Percentiles rank a stretch among this genome's conserved stretches.
These are phyloP conservation scores for Callipepla squamata DNA, from an alignment of 2,113 vertebrate species.

Conservation along the genomic window DNA sequence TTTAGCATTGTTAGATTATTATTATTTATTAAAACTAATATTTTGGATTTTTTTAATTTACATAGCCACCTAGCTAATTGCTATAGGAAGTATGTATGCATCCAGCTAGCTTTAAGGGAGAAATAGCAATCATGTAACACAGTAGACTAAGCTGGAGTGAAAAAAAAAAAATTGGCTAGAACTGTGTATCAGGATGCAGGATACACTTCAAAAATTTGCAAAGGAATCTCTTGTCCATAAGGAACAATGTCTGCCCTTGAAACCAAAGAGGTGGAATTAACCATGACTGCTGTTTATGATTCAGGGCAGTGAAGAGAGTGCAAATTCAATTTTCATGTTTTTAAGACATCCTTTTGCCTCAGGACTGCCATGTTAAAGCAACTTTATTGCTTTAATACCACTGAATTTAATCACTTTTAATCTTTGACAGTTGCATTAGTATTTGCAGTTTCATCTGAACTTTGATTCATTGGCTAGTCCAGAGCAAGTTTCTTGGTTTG, in stretches of 20 bases:
- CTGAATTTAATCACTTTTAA: slow-evolving; percentile 11
- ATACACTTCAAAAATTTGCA: neutral
- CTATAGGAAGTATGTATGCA: rapidly evolving
- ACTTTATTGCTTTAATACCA: neutral
- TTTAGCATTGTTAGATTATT: neutral
- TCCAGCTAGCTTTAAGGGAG: neutral
- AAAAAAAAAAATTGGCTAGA: neutral
- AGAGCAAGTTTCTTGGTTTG: neutral
- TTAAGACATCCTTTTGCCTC: slow-evolving; percentile 7
- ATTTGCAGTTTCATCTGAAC: slow-evolving; percentile 11
- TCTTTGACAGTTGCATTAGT: neutral
- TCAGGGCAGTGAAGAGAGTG: neutral
- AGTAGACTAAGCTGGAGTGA: neutral
- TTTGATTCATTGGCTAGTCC: neutral
- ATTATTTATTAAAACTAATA: too few relatives aligned
- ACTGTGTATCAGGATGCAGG: neutral
- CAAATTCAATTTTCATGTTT: slow-evolving; percentile 36
- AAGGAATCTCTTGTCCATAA: neutral
- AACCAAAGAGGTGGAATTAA: neutral
- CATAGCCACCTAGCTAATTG: neutral
- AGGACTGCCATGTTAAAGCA: neutral
- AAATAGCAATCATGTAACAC: neutral
- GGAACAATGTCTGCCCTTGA: neutral
- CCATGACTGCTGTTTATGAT: slow-evolving; percentile 7
- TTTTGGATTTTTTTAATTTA: neutral